Evolutionary conservation across 1,140 invertebrate genomes (phyloP).

Genomic region (Calosoma granatense): DNA sequence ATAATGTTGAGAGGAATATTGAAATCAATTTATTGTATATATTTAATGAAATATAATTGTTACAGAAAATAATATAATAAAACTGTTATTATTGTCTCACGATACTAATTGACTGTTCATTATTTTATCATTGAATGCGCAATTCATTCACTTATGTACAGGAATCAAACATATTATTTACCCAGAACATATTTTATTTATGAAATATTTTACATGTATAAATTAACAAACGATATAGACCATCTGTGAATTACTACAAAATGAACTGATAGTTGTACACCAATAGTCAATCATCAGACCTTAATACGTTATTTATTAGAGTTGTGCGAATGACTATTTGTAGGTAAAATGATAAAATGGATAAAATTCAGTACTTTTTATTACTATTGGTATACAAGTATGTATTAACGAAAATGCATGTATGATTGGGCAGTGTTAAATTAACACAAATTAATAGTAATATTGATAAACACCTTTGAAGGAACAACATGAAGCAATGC

Average conservation of each 20-base stretch:
- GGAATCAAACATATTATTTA: background rate
- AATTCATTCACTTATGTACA: background rate
- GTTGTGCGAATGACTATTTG: no score
- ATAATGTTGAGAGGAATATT: slow-evolving; percentile 1
- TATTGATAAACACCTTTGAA: no score
- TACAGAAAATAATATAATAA: background rate
- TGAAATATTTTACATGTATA: slow-evolving; percentile 6
- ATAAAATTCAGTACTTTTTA: background rate
- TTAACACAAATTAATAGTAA: no score
- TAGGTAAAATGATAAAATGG: background rate
- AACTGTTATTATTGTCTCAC: slow-evolving; percentile 1
- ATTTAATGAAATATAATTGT: slow-evolving; percentile 7
- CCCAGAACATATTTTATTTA: slow-evolving; percentile 8
- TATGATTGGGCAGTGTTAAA: background rate
- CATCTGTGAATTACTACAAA: slow-evolving; percentile 1
- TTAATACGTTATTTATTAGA: no score
- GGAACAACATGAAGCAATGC: no score
- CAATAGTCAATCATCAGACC: background rate
- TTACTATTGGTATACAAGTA: background rate
- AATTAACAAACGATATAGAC: background rate
- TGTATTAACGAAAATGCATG: background rate
- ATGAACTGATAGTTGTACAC: background rate
- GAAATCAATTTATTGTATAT: slow-evolving; percentile 5
- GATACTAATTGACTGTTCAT: background rate
- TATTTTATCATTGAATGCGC: background rate